These are phyloP conservation scores for Epicampocera succincta DNA, from an alignment of 2,888 invertebrate species.

Conservation along the genomic window DNA sequence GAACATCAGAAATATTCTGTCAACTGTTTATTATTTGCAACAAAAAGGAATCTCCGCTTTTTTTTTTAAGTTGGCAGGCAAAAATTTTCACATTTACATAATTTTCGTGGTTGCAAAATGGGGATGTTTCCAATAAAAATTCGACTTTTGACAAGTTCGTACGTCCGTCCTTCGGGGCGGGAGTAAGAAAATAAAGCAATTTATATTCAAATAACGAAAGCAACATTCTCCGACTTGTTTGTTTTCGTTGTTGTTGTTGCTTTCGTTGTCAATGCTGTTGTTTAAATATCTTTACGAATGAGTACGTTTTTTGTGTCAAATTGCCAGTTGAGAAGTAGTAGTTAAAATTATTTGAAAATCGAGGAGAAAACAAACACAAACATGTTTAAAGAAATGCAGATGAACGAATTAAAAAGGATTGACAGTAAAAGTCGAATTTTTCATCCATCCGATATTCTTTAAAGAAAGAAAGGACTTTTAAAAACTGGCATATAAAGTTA, in stretches of 20 bases:
- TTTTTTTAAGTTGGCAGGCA: conserved; percentile 63
- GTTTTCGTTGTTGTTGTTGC: conserved; percentile 24
- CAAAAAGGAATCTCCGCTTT: conserved; percentile 14
- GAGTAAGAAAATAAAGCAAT: conserved; percentile 78
- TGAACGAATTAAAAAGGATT: not conserved
- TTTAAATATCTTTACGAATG: conserved; percentile 61
- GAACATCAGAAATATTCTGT: conserved; percentile 49
- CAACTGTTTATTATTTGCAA: conserved; percentile 59
- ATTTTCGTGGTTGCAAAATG: conserved; percentile 38
- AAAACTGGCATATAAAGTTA: no score
- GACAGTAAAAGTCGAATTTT: not conserved
- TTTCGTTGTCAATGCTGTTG: conserved; percentile 53
- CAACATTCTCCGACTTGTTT: conserved; percentile 70
- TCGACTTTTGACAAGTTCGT: conserved; percentile 41
- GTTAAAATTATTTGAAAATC: conserved; percentile 53
- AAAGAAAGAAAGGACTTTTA: no score
- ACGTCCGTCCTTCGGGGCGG: conserved; percentile 35
- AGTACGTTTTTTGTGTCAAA: conserved; percentile 55
- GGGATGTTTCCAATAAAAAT: conserved; percentile 36
- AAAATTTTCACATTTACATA: conserved; percentile 60
- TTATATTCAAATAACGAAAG: conserved; percentile 82
- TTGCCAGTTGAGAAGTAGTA: conserved; percentile 44
- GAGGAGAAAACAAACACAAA: conserved; percentile 47
- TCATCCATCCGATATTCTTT: not conserved
- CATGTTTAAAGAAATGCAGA: conserved; percentile 13